phyloP scores from a whole-genome alignment of 1,140 invertebrate genomes.

The Drosophila mojavensis region DNA sequence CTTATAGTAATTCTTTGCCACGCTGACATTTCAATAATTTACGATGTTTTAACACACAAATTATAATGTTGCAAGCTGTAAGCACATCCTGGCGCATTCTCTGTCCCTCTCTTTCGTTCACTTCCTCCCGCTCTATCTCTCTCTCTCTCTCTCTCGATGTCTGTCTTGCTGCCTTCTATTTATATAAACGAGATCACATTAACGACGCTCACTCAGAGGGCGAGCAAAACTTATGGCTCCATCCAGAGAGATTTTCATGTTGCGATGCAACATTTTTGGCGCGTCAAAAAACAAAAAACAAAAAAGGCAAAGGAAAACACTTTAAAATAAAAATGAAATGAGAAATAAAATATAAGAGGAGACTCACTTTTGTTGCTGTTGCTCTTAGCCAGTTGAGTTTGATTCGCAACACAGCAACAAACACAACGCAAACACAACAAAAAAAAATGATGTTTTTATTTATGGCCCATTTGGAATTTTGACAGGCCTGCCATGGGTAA shows the following conservation, averaged over 20 bases:
- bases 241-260: conserved; percentile 55
- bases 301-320: conserved; percentile 13
- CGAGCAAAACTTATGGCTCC: conserved; percentile 64
- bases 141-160: background rate
- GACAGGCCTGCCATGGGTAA: conserved; percentile 74
- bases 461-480: conserved; percentile 83
- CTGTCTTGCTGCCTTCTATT: conserved; percentile 58
- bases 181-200: conserved; percentile 65
- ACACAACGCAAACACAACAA: no score
- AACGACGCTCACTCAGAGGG: conserved; percentile 46
- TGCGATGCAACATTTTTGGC: conserved; percentile 63
- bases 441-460: conserved; percentile 83
- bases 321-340: conserved; percentile 6
- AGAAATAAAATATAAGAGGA: conserved; percentile 29
- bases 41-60: conserved; percentile 83
- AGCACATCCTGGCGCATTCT: conserved; percentile 47
- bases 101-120: background rate
- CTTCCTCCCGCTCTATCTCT: background rate
- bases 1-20: conserved; percentile 51
- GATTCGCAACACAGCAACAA: conserved; percentile 11
- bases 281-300: conserved; percentile 24
- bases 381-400: conserved; percentile 43
- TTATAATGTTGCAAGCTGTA: conserved; percentile 78
- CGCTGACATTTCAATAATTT: conserved; percentile 81
- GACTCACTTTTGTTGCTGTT: conserved; percentile 20